Percentiles rank a stretch among this genome's conserved stretches.
These are phyloP conservation scores for Glaucopsyche alexis DNA, from an alignment of 2,888 invertebrate genomes.

Conservation along the genomic window DNA sequence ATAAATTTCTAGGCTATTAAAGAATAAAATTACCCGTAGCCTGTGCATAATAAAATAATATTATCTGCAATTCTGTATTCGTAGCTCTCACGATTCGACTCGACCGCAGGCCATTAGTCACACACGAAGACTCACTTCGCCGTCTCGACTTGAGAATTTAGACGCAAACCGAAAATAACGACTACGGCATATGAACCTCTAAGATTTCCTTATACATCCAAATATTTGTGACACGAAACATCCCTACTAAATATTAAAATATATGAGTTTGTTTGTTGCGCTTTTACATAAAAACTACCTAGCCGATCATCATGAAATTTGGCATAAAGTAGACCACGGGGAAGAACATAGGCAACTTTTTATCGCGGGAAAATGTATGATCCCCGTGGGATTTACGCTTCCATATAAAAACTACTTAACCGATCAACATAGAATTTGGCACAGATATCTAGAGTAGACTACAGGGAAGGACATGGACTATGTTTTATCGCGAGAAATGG, in stretches of 20 bases:
- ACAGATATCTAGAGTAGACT: too few relatives aligned
- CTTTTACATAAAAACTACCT: too few relatives aligned
- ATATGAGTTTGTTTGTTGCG: too few relatives aligned
- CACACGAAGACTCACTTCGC: slow-evolving; percentile 46
- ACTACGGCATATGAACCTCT: slow-evolving; percentile 16
- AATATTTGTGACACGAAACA: not conserved
- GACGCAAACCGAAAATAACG: slow-evolving; percentile 34
- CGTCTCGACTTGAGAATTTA: slow-evolving; percentile 31
- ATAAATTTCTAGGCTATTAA: slow-evolving; percentile 30
- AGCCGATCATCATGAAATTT: too few relatives aligned
- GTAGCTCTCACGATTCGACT: slow-evolving; percentile 55
- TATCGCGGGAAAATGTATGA: too few relatives aligned
- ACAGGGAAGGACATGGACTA: too few relatives aligned
- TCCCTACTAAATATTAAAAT: not conserved
- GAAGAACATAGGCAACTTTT: too few relatives aligned
- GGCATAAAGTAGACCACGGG: too few relatives aligned
- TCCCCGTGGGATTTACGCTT: too few relatives aligned
- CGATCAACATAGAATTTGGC: too few relatives aligned
- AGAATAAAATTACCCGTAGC: slow-evolving; percentile 35
- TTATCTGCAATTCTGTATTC: slow-evolving; percentile 51
- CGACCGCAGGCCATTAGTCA: slow-evolving; percentile 56
- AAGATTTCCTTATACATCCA: not conserved
- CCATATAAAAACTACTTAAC: too few relatives aligned
- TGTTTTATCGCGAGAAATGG: too few relatives aligned
- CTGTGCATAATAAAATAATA: slow-evolving; percentile 39